phyloP scores from a whole-genome alignment of 2,113 vertebrate genomes.

The Embiotoca jacksoni region DNA sequence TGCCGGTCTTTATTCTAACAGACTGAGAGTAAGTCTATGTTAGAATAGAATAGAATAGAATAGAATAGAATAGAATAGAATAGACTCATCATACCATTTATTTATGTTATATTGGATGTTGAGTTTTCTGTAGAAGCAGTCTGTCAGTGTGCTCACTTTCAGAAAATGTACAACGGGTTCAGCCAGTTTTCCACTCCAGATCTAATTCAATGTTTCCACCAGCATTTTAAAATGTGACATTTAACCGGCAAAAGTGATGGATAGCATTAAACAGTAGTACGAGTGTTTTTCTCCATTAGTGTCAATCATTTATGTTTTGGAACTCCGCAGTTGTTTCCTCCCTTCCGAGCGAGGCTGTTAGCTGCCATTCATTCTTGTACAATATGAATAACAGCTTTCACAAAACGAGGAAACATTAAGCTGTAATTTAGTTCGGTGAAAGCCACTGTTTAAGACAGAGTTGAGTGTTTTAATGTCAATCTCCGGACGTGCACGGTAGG shows the following conservation, averaged over 20 bases:
- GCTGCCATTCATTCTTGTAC: constrained; percentile 52
- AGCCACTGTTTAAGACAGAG: constrained; percentile 11
- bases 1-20: neutral
- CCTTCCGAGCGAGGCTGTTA: constrained; percentile 32
- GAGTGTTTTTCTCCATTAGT: constrained; percentile 3
- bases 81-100: too few species aligned
- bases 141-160: neutral
- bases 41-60: too few species aligned
- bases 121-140: neutral
- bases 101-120: too few species aligned
- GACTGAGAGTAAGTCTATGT: neutral
- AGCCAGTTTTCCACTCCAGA: neutral
- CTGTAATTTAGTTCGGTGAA: constrained; percentile 29
- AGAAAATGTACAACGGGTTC: neutral
- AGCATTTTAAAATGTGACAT: constrained; percentile 8
- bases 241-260: constrained; percentile 30
- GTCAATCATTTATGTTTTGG: constrained; percentile 31
- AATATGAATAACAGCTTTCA: constrained; percentile 46
- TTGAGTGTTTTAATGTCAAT: constrained; percentile 31
- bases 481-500: neutral
- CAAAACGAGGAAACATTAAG: constrained; percentile 33
- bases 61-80: too few species aligned
- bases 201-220: neutral
- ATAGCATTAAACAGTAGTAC: constrained; percentile 9
- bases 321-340: constrained; percentile 48